Conservation (phyloP, 2,888 invertebrate species). For the Ormyrus pomaceus region DNA sequence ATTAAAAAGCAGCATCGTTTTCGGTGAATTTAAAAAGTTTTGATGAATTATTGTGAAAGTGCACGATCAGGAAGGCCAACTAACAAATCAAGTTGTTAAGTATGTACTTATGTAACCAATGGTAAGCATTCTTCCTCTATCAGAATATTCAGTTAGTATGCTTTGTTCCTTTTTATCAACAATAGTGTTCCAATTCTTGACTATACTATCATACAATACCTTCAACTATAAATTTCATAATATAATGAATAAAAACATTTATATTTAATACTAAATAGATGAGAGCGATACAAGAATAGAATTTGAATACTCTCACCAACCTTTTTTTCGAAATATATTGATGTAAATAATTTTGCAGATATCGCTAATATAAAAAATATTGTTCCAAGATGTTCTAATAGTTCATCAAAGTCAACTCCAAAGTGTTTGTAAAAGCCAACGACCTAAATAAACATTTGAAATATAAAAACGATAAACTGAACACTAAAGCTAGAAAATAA, state of each 20-base stretch:
- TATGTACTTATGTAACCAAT: constrained; percentile 28
- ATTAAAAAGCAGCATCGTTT: no score
- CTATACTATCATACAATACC: constrained; percentile 11
- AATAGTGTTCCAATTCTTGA: constrained; percentile 16
- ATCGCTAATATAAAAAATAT: not conserved
- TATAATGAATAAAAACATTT: no score
- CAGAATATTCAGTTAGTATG: constrained; percentile 27
- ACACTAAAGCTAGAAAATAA: not conserved
- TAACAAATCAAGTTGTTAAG: no score
- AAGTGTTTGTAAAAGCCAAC: not conserved
- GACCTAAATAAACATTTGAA: not conserved
- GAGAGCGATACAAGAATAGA: not conserved
- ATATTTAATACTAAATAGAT: no score
- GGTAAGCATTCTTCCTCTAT: constrained; percentile 28
- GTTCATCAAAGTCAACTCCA: not conserved
- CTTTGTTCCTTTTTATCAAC: constrained; percentile 10
- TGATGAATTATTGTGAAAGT: no score
- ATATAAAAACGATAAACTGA: not conserved
- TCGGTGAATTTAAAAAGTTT: no score
- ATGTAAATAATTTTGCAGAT: not conserved
- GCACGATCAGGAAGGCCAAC: no score
- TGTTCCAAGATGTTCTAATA: not conserved
- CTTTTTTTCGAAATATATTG: constrained; percentile 11
- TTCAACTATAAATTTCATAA: constrained; percentile 10
- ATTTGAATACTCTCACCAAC: not conserved